These are phyloP conservation scores for Apteryx mantelli DNA, from an alignment of 2,113 vertebrate species.

Conservation along the genomic window DNA sequence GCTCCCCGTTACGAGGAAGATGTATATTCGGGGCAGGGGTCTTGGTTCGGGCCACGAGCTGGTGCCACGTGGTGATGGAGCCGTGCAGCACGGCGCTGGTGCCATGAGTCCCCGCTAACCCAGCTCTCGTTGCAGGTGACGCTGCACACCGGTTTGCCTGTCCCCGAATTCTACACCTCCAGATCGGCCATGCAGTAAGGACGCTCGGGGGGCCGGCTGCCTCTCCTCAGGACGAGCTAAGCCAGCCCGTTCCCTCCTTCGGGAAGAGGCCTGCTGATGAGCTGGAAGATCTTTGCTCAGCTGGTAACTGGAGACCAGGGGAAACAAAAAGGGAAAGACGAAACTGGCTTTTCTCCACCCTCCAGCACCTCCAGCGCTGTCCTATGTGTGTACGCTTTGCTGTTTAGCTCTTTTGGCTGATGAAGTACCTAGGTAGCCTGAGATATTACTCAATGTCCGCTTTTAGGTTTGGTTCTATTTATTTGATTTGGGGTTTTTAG, in stretches of 20 bases:
- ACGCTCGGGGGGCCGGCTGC: constrained; percentile 33
- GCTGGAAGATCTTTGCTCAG: neutral
- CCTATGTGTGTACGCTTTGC: constrained; percentile 56
- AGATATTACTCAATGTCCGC: constrained; percentile 32
- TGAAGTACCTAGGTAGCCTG: constrained; percentile 51
- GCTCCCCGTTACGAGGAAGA: neutral
- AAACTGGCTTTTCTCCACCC: neutral
- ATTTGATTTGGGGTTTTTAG: neutral
- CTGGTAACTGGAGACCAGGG: neutral
- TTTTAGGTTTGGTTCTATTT: constrained; percentile 50
- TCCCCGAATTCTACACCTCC: constrained; percentile 94
- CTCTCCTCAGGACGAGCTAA: constrained; percentile 17
- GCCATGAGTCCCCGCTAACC: neutral
- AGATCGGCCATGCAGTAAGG: constrained; percentile 80
- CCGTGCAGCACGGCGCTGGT: too few species aligned
- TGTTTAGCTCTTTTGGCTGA: constrained; percentile 57
- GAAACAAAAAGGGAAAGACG: neutral
- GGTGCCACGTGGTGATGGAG: neutral
- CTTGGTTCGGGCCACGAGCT: too few species aligned
- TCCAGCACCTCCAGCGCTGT: neutral
- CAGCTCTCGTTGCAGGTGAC: constrained; percentile 83
- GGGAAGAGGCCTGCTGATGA: neutral
- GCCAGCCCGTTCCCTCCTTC: constrained; percentile 1
- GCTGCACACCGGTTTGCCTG: constrained; percentile 92
- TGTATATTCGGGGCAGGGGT: too few species aligned